These are phyloP conservation scores for Cephus rjabovi DNA, from an alignment of 2,888 invertebrate species.

Conservation along the genomic window DNA sequence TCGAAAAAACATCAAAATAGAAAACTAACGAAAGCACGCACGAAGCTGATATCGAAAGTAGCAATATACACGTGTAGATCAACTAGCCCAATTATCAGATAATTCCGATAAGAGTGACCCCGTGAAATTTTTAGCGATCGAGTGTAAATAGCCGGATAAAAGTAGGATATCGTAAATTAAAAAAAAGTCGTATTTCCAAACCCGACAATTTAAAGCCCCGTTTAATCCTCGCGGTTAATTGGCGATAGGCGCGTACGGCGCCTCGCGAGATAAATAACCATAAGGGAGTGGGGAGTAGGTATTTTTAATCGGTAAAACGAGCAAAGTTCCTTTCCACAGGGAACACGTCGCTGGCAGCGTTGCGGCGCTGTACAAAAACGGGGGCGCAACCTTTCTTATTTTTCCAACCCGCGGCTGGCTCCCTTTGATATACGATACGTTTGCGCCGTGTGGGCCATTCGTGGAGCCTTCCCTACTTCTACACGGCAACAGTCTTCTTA, in stretches of 20 bases:
- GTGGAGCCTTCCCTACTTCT: slow-evolving; percentile 47
- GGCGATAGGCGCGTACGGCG: background rate
- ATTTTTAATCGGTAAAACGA: slow-evolving; percentile 45
- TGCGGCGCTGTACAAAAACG: slow-evolving; percentile 37
- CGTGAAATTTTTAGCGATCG: background rate
- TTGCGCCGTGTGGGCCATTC: slow-evolving; percentile 49
- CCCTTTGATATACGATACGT: slow-evolving; percentile 59
- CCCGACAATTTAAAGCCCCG: background rate
- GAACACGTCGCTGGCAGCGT: slow-evolving; percentile 43
- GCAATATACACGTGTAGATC: background rate
- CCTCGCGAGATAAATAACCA: slow-evolving; percentile 1
- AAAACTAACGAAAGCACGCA: background rate
- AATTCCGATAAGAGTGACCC: background rate
- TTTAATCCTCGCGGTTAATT: background rate
- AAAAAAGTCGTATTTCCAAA: background rate
- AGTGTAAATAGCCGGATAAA: background rate
- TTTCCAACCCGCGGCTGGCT: slow-evolving; percentile 29
- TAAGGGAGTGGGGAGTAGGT: slow-evolving; percentile 27
- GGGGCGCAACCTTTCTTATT: slow-evolving; percentile 48
- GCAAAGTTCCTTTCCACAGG: slow-evolving; percentile 41
- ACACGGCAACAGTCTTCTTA: slow-evolving; percentile 50
- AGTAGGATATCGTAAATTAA: background rate
- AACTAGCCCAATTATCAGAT: background rate
- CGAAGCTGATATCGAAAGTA: background rate
- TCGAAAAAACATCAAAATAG: background rate